Percentiles rank a stretch among this genome's conserved stretches.
Evolutionary conservation across 2,797 vertebrate genomes (phyloP).

Genomic region (Coracias cyanogaster): DNA sequence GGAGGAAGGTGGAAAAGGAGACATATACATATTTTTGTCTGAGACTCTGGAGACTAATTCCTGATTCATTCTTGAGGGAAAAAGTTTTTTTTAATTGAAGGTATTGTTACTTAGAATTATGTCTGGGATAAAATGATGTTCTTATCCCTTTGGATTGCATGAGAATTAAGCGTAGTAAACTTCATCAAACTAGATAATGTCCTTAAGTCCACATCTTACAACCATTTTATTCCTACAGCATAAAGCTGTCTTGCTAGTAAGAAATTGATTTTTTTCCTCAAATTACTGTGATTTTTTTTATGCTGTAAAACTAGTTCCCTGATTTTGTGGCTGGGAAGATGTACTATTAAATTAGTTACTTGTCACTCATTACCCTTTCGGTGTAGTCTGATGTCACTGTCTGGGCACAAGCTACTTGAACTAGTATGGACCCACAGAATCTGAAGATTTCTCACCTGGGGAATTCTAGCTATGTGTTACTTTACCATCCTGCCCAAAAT

Average conservation of each 20-base stretch:
- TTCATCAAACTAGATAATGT: background rate
- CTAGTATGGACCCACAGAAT: background rate
- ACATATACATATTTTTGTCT: background rate
- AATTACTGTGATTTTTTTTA: background rate
- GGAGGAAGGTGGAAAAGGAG: background rate
- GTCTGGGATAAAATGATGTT: background rate
- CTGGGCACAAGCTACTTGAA: too few relatives aligned
- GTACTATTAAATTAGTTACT: background rate
- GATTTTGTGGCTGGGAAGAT: background rate
- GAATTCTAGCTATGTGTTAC: background rate
- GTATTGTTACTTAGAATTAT: background rate
- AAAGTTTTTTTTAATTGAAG: background rate
- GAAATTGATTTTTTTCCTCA: background rate
- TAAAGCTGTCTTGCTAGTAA: background rate
- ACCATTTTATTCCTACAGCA: background rate
- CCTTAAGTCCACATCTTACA: background rate
- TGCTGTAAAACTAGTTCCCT: background rate
- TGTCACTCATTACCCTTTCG: background rate
- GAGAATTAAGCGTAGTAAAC: background rate
- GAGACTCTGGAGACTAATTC: background rate
- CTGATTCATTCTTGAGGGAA: background rate
- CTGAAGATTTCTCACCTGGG: background rate
- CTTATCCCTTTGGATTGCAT: background rate
- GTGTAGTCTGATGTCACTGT: too few relatives aligned
- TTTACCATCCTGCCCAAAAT: background rate